Evolutionary conservation across 2,797 vertebrate genomes (phyloP).

Genomic region (Pangasius larnaudii): DNA sequence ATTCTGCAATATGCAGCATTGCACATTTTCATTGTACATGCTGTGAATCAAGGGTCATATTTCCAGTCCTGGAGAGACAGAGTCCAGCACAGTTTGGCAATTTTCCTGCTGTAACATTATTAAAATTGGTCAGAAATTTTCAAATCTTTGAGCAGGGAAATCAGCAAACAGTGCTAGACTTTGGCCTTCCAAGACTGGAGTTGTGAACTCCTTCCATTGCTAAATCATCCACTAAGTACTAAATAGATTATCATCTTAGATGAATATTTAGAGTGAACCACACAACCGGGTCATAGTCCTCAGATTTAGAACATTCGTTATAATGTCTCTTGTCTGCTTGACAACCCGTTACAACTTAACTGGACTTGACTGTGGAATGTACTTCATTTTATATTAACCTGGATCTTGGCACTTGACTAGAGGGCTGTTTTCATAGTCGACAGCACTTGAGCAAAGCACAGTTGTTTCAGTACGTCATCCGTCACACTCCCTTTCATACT

Average conservation of each 20-base stretch:
- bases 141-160: not conserved
- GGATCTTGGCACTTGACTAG: constrained; percentile 23
- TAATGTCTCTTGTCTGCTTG: constrained; percentile 7
- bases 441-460: not conserved
- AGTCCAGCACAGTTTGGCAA: not conserved
- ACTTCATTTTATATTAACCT: constrained; percentile 34
- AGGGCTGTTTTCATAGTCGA: constrained; percentile 20
- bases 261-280: not conserved
- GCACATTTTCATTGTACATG: not conserved
- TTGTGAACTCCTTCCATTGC: not conserved
- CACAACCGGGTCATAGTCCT: not conserved
- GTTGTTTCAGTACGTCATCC: constrained; percentile 14
- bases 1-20: not conserved
- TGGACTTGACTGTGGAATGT: constrained; percentile 20
- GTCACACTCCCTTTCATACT: constrained; percentile 19
- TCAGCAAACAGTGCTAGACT: not conserved
- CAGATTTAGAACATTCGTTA: not conserved
- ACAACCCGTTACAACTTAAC: not conserved
- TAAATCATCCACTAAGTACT: not conserved
- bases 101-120: not conserved
- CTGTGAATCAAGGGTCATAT: not conserved
- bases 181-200: not conserved
- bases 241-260: not conserved
- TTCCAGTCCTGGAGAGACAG: not conserved
- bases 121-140: not conserved